phyloP scores from a whole-genome alignment of 2,113 vertebrate genomes.

The Ceuthmochares aereus region DNA sequence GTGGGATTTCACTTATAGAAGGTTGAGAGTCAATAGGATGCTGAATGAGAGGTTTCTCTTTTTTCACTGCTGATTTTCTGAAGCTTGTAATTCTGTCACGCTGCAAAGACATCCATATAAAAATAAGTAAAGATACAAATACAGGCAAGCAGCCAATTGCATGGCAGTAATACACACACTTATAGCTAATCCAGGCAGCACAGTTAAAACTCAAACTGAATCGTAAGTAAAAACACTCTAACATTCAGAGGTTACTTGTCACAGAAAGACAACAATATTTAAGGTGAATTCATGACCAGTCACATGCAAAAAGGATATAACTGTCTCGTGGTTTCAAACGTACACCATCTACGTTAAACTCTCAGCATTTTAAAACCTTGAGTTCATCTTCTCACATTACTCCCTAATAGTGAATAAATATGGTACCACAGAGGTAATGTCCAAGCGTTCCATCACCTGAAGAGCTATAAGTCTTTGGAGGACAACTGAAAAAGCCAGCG shows the following conservation, averaged over 20 bases:
- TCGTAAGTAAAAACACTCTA: conserved; percentile 20
- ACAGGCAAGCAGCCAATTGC: background rate
- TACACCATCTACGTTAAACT: background rate
- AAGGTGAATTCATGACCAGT: background rate
- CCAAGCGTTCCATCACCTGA: conserved; percentile 16
- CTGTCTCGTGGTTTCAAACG: background rate
- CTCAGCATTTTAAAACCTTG: background rate
- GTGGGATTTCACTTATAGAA: conserved; percentile 83
- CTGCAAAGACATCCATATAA: conserved; percentile 78
- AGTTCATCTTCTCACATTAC: background rate
- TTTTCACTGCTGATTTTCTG: conserved; percentile 89
- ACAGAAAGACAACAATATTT: background rate
- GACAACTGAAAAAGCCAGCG: background rate
- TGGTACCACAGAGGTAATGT: background rate
- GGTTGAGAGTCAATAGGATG: conserved; percentile 91
- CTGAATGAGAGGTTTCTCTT: conserved; percentile 93
- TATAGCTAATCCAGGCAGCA: conserved; percentile 70
- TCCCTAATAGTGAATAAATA: background rate
- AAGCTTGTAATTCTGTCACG: conserved; percentile 96
- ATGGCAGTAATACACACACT: background rate
- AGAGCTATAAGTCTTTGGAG: background rate
- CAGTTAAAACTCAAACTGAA: conserved; percentile 55
- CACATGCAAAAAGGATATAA: conserved; percentile 1
- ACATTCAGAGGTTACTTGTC: background rate
- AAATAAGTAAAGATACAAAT: conserved; percentile 17